Evolutionary conservation across 2,888 invertebrate species (phyloP), one percentile per base, ranked within the genome.

Genomic region (Plemyria rubiginata): DNA sequence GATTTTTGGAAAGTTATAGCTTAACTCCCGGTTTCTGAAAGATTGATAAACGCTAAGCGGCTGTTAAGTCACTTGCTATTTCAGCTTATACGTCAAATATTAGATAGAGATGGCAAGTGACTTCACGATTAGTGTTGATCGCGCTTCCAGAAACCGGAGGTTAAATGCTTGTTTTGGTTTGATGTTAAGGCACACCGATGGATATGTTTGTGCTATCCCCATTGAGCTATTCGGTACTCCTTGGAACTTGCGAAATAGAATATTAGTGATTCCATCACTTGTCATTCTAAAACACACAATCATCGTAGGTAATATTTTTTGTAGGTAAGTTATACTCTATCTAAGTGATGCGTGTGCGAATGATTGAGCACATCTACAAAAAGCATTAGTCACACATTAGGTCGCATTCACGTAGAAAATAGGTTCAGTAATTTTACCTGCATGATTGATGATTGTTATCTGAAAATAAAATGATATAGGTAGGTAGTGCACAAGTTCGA

Each of bases 251-350:
- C 28, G 28, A 29, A 58, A 51, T 41, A 40, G 52, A 40, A 52
- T 48, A 60, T 8, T 40, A 52, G 41, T 41, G 28, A 15, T 28
- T 13, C 50, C 28, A 41, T 53, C 13, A 29, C 41, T 16, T 40
- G 29, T 48, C 51, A 13, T 38, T 15, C 22, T 50, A 29, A 2
- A 56, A 13, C 40, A 52, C 22, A 50, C 46, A 59, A 40, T 52
- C 38, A 55, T 51, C 12, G 41, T 49, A n/a, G 6, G 48, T 50
- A 41, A 49, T 28, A 45, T 51, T 56, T 61, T 62, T 62, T 56
- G 56, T 48, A 16, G 29, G 22, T 54, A 29, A 38, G n/a, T 22
- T 38, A 1, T 51, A 51, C 38, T 15, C 36, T 55, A 38, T 38
- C 11, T 38, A 54, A 22, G 54, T 16, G 22, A 22, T 22, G 38